Conservation (phyloP, 1,140 invertebrate species). For the Polypedilum pembai region DNA sequence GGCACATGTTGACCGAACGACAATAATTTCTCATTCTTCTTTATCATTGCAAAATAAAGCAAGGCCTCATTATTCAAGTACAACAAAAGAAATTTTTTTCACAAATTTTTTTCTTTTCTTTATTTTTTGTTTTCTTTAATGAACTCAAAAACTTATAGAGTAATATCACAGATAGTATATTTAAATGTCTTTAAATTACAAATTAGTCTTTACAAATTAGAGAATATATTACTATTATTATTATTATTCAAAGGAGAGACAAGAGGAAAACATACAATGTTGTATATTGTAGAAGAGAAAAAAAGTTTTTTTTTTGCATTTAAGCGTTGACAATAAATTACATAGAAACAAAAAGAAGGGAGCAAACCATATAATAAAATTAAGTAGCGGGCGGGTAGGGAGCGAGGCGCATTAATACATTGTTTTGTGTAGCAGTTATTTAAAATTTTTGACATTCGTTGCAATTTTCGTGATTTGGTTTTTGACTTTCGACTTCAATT, state of each 20-base stretch:
- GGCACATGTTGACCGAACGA: neutral
- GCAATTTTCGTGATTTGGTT: slow-evolving; percentile 18
- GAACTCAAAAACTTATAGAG: slow-evolving; percentile 12
- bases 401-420: slow-evolving; percentile 9
- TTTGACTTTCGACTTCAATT: slow-evolving; percentile 24
- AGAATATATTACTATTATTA: neutral
- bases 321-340: slow-evolving; percentile 18
- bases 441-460: slow-evolving; percentile 19
- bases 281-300: neutral
- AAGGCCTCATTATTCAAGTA: neutral
- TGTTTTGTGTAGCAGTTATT: neutral
- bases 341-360: neutral
- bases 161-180: slow-evolving; percentile 13
- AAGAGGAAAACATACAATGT: slow-evolving; percentile 3
- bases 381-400: neutral
- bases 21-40: neutral
- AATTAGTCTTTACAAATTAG: slow-evolving; percentile 16
- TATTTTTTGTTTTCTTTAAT: slow-evolving; percentile 20
- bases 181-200: slow-evolving; percentile 19
- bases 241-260: neutral
- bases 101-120: slow-evolving; percentile 1
- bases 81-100: neutral
- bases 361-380: neutral
- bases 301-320: neutral
- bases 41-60: too few relatives aligned